Evolutionary conservation across 2,888 invertebrate genomes (phyloP), one percentile per base, ranked within the genome.

Genomic region (Chouioia cunea): DNA sequence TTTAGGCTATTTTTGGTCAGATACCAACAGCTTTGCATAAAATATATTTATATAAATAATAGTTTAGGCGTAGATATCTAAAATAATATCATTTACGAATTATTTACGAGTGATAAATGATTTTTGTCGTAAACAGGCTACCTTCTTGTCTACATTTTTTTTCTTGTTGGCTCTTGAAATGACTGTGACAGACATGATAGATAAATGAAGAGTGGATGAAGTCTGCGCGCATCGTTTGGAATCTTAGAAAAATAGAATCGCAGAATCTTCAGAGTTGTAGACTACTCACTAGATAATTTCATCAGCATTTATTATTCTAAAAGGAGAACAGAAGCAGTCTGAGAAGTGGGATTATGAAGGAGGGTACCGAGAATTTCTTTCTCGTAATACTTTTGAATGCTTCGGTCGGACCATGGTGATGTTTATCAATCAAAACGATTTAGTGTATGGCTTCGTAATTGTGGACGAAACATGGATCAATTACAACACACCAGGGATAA

Each of bases 171-270:
- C 36, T 8, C 36, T 3, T 12, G 36, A 36, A 36, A 36, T 36
- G 36, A 36, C 36, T 36, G 10, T 36, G 36, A 36, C 36, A 36
- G 10, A 6, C 10, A 12, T 36, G 10, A 36, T 36, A 36, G 12
- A 36, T 36, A 12, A 36, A 36, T 10, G 36, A 36, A 36, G 36
- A 36, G 36, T 4, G 6, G 6, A 6, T 10, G 36, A n/a, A n/a
- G n/a, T 43, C 47, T 16, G 20, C 57, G 53, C 71, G 47, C 52
- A n/a, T 62, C 71, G 22, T 69, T 60, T 60, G 63, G 58, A 47
- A 62, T 48, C 71, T 77, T 12, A 36, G 75, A 77, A 75, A 78
- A 80, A 80, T 77, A 74, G 77, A 77, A 76, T 36, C 10, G 36
- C 36, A 8, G 36, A 36, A 36, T 36, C 36, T 36, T 36, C 36